Base-by-base conservation (phyloP, 2,797 vertebrate genomes). In the Holocentrus rufus region DNA sequence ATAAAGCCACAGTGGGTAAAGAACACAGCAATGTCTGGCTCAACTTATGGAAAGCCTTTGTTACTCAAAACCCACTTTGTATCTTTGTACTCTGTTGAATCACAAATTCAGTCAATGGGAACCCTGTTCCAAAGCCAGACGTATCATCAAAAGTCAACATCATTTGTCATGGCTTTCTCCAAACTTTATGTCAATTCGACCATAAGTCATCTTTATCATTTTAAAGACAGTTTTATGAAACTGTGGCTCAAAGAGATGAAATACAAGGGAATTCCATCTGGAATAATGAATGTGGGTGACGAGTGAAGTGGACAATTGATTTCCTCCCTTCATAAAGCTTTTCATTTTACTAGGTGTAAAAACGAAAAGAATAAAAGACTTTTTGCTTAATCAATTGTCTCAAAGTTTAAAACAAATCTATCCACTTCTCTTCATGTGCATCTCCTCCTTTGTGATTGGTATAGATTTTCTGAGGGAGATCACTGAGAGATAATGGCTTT, bases 1-100 rank as follows among this genome's bases (percentile, higher is more conserved):
- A 76, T 77, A 69, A 88, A 90, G 84, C 85, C 74, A 5, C 73
- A 57, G 87, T 74, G 77, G 85, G 85, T 87, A 87, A 89, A 89
- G 85, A 77, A 66, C 84, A 87, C 78, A 75, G 61, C 59, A 69
- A 73, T 71, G 85, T 85, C 82, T 82, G 75, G 76, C 65, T 82
- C 90, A 81, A 71, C 42, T 50, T 49, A 63, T 10, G 53, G 65
- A 49, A 81, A 62, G 64, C 65, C 81, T 87, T 79, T 87, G 83
- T 88, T 77, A 82, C 70, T 74, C 65, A 83, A 91, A 72, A 84
- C 82, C 74, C 0, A 6, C 9, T 44, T 54, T 54, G 78, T 34
- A 76, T 72, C 71, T 64, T 64, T 42, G 9, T 39, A 22, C 27
- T 64, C n/a, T 39, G 8, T 18, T 60, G 49, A 72, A 71, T 63